Conservation (phyloP, 2,113 vertebrate species). For the Puma concolor region DNA sequence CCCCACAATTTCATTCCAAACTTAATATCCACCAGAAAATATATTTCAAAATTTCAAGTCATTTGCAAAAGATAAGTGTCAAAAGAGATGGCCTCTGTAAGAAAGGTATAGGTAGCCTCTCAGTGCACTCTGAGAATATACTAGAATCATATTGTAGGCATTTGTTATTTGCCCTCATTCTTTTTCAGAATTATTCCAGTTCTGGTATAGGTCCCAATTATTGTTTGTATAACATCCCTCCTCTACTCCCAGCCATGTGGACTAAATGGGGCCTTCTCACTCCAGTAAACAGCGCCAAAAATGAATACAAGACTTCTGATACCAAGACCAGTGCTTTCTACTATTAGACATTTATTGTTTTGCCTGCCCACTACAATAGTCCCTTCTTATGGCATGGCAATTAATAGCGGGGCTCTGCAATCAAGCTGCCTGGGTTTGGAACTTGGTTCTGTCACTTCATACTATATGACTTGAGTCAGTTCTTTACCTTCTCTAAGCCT, state of each 20-base stretch:
- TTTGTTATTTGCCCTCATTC: neutral
- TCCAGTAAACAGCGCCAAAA: neutral
- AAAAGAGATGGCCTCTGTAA: slow-evolving; percentile 40
- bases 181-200: neutral
- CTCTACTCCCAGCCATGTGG: neutral
- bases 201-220: neutral
- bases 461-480: neutral
- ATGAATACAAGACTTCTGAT: neutral
- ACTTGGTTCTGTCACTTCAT: neutral
- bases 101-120: neutral
- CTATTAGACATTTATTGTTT: neutral
- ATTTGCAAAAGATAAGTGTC: slow-evolving; percentile 66
- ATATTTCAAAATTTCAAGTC: slow-evolving; percentile 74
- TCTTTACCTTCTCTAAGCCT: neutral
- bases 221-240: neutral
- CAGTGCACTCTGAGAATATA: neutral
- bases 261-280: neutral
- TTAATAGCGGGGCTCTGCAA: neutral
- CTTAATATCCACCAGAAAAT: slow-evolving; percentile 80
- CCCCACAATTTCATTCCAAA: slow-evolving; percentile 76
- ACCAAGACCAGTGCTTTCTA: neutral
- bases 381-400: neutral
- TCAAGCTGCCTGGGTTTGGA: neutral
- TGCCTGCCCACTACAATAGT: neutral
- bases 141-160: neutral